phyloP scores from a whole-genome alignment of 1,140 invertebrate genomes.

The Trachymyrmex cornetzi region DNA sequence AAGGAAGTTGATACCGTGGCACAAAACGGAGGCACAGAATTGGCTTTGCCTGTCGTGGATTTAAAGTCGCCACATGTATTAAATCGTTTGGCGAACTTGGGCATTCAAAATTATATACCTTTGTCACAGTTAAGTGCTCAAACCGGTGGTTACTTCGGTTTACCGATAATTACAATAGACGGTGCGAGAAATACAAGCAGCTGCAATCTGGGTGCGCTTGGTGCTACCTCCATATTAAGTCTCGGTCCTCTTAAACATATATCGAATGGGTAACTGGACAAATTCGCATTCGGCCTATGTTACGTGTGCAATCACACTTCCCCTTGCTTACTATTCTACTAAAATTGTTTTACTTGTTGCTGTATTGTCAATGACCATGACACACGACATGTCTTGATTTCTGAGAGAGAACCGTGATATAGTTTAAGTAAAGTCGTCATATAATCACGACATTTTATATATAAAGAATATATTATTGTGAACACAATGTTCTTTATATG shows the following conservation, averaged over 20 bases:
- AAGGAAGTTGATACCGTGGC: constrained; percentile 85
- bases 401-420: constrained; percentile 32
- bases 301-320: constrained; percentile 33
- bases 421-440: constrained; percentile 36
- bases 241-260: constrained; percentile 90
- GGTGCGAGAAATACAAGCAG: constrained; percentile 89
- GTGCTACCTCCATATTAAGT: constrained; percentile 90
- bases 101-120: constrained; percentile 92
- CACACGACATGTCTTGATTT: constrained; percentile 17
- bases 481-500: constrained; percentile 12
- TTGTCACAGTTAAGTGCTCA: constrained; percentile 89
- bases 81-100: constrained; percentile 89
- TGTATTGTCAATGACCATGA: constrained; percentile 49
- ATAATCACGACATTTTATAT: background rate
- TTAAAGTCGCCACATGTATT: constrained; percentile 89
- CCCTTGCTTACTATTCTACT: background rate
- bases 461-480: constrained; percentile 8
- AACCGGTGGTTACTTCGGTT: constrained; percentile 89
- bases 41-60: constrained; percentile 92
- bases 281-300: constrained; percentile 55
- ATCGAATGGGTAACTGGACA: constrained; percentile 85
- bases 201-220: constrained; percentile 88
- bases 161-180: constrained; percentile 91
- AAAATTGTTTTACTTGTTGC: constrained; percentile 15
- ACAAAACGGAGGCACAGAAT: constrained; percentile 86